Base-by-base conservation (phyloP, 2,888 invertebrate genomes). In the Euclidia mi region DNA sequence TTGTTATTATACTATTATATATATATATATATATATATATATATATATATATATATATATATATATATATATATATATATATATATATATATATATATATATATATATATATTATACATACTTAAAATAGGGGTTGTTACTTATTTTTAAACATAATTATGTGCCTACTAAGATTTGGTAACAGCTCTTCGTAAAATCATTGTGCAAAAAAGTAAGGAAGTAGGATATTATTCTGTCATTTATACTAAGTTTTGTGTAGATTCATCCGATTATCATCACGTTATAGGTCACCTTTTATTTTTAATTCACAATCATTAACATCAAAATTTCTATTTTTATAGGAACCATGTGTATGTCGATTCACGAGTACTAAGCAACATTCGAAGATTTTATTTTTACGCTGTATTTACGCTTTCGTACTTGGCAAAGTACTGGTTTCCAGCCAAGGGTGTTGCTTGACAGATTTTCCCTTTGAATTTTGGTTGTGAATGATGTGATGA, bases 311-410 rank as follows among this genome's bases (percentile, higher is more conserved):
- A 52, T 62, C 71, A 81, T 83, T 88, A 89, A 87, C 82, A 78
- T 65, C 55, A 63, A 67, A 68, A 77, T 87, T 92, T 93, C 84
- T 94, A 88, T 93, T 92, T 91, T 94, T 93, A 89, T 94, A 95
- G 95, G 95, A 94, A 94, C 90, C 94, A 94, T 90, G 94, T 92
- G 95, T 95, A 94, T 94, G 94, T 95, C 76, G 74, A 83, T 78
- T 79, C 77, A 79, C 80, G 83, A 88, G 78, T 88, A 88, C 75
- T 91, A 87, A 86, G 92, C 90, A 88, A 87, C 84, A 69, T 77
- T 77, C 69, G 79, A 81, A 78, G 77, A 81, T 71, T 75, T 78
- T 65, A n/a, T n/a, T 68, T 75, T 61, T 51, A 78, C 78, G 92
- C 92, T 93, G 92, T 92, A 91, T 79, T 87, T 88, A 87, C 59